These are phyloP conservation scores for Channa argus DNA, from an alignment of 2,113 vertebrate genomes.

Conservation along the genomic window DNA sequence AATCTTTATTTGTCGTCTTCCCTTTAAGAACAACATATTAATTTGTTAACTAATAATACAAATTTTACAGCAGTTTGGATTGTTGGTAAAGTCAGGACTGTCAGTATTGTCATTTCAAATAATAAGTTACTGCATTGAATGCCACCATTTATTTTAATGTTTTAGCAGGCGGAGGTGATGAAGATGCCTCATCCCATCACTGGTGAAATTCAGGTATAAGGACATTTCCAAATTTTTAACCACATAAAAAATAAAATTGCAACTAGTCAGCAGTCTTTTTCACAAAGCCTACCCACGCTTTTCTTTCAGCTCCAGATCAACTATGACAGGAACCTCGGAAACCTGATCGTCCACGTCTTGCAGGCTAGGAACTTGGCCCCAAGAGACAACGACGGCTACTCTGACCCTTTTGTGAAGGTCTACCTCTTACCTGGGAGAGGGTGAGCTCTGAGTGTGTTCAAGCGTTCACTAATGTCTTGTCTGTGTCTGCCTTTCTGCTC, in stretches of 20 bases:
- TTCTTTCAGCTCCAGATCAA: slow-evolving; percentile 94
- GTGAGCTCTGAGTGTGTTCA: slow-evolving; percentile 82
- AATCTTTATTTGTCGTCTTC: slow-evolving; percentile 20
- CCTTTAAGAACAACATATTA: slow-evolving; percentile 11
- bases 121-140: background rate
- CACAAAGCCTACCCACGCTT: background rate
- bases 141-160: background rate
- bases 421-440: slow-evolving; percentile 98
- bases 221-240: background rate
- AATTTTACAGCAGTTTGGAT: background rate
- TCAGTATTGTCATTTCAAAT: slow-evolving; percentile 1
- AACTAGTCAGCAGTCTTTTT: background rate
- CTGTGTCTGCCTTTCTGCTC: slow-evolving; percentile 62
- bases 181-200: slow-evolving; percentile 91
- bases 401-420: slow-evolving; percentile 98
- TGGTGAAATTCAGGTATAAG: slow-evolving; percentile 96
- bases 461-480: slow-evolving; percentile 47
- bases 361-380: slow-evolving; percentile 96
- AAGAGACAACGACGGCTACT: slow-evolving; percentile 96
- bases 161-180: slow-evolving; percentile 86
- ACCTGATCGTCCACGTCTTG: slow-evolving; percentile 96
- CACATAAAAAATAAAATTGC: background rate
- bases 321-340: slow-evolving; percentile 96
- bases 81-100: background rate
- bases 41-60: slow-evolving; percentile 15